These are phyloP conservation scores for Uloborus plumipes DNA, from an alignment of 2,888 invertebrate genomes.

Conservation along the genomic window DNA sequence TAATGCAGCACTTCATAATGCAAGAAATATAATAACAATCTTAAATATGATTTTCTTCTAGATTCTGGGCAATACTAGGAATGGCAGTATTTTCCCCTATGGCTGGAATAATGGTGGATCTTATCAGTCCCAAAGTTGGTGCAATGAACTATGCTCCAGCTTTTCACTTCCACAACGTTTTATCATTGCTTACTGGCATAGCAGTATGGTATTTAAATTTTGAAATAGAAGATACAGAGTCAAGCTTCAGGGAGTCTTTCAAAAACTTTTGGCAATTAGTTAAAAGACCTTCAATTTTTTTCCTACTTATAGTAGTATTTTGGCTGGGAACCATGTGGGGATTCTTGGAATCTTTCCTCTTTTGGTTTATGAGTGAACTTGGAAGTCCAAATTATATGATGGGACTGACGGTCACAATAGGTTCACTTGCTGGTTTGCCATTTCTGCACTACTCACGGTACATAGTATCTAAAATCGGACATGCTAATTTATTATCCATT, in stretches of 20 bases:
- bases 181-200: conserved; percentile 81
- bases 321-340: conserved; percentile 89
- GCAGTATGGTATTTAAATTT: conserved; percentile 84
- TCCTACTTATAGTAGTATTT: conserved; percentile 85
- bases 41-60: not conserved
- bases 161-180: conserved; percentile 83
- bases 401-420: conserved; percentile 87
- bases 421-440: conserved; percentile 85
- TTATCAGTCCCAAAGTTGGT: conserved; percentile 71
- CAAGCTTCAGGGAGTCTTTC: conserved; percentile 79
- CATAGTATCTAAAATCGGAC: conserved; percentile 84
- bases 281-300: conserved; percentile 82
- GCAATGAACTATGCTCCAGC: conserved; percentile 89
- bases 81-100: conserved; percentile 70
- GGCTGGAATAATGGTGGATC: conserved; percentile 65
- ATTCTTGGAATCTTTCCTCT: conserved; percentile 89
- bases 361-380: conserved; percentile 83
- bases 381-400: conserved; percentile 87
- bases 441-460: conserved; percentile 87
- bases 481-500: conserved; percentile 85
- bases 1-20: too few relatives aligned
- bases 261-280: conserved; percentile 82
- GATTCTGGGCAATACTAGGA: conserved; percentile 72
- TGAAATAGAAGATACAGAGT: conserved; percentile 79
- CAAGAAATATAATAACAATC: too few relatives aligned